Conservation (phyloP, 2,888 invertebrate genomes). For the Napeogenes inachia region DNA sequence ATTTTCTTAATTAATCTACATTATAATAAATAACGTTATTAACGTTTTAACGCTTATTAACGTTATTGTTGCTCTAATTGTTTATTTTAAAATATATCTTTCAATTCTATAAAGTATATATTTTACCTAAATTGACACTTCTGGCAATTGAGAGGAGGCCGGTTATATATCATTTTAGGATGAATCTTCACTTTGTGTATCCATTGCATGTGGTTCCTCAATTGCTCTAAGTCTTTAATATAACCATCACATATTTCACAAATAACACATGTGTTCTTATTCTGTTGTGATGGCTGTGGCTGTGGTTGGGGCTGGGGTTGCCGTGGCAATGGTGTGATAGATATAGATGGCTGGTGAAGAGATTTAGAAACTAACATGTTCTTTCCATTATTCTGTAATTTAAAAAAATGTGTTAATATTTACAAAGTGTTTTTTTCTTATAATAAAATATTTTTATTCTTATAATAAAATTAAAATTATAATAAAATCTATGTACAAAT, state of each 20-base stretch:
- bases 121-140: slow-evolving; percentile 89
- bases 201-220: slow-evolving; percentile 98
- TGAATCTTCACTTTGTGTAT: slow-evolving; percentile 98
- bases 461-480: too few relatives aligned
- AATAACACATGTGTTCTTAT: slow-evolving; percentile 91
- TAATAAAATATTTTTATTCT: too few relatives aligned
- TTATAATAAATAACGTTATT: too few relatives aligned
- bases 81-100: too few relatives aligned
- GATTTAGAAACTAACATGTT: slow-evolving; percentile 39
- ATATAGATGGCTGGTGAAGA: slow-evolving; percentile 84
- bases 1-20: neutral
- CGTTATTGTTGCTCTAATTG: too few relatives aligned
- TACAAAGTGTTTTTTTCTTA: too few relatives aligned
- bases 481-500: too few relatives aligned
- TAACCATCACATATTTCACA: slow-evolving; percentile 99
- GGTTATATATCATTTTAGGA: slow-evolving; percentile 96
- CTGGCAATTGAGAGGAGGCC: slow-evolving; percentile 96
- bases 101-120: neutral
- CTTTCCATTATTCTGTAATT: slow-evolving; percentile 48
- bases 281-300: slow-evolving; percentile 59
- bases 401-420: slow-evolving; percentile 4
- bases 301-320: slow-evolving; percentile 52
- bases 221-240: slow-evolving; percentile 95
- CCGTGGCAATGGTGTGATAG: slow-evolving; percentile 90
- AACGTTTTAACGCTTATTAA: too few relatives aligned